Evolutionary conservation across 2,797 vertebrate species (phyloP).

Genomic region (Taenioides sp.): DNA sequence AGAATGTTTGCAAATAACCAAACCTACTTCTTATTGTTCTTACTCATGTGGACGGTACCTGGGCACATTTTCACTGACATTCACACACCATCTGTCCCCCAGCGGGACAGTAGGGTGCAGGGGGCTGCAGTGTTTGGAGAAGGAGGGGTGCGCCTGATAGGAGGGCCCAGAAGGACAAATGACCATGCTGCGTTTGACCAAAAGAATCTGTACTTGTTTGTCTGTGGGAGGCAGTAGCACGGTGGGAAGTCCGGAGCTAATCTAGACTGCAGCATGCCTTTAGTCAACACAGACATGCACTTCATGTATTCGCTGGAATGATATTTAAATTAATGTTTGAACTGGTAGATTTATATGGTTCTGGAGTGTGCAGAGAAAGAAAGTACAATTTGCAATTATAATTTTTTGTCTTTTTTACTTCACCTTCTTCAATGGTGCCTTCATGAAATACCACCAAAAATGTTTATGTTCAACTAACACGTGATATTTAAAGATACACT

Average conservation of each 20-base stretch:
- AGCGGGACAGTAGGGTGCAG: constrained; percentile 35
- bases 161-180: constrained; percentile 51
- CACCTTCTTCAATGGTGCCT: too few species aligned
- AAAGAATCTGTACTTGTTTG: constrained; percentile 30
- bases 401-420: too few species aligned
- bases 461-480: too few species aligned
- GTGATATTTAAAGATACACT: too few species aligned
- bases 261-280: constrained; percentile 3
- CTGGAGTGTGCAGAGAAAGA: neutral
- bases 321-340: neutral
- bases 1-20: neutral
- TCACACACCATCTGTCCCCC: constrained; percentile 63
- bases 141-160: constrained; percentile 12
- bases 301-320: neutral
- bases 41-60: constrained; percentile 29
- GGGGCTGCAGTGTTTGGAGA: constrained; percentile 34
- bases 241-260: constrained; percentile 23
- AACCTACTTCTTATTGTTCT: neutral
- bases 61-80: constrained; percentile 33
- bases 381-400: neutral
- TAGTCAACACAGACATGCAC: constrained; percentile 2
- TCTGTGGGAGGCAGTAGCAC: constrained; percentile 43
- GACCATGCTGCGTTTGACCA: constrained; percentile 39
- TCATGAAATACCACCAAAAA: too few species aligned
- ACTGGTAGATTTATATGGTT: neutral